A percentile compares a stretch with the other conserved stretches of the same genome.
phyloP scores from a whole-genome alignment of 2,888 invertebrate species.

The Pollenia amentaria region DNA sequence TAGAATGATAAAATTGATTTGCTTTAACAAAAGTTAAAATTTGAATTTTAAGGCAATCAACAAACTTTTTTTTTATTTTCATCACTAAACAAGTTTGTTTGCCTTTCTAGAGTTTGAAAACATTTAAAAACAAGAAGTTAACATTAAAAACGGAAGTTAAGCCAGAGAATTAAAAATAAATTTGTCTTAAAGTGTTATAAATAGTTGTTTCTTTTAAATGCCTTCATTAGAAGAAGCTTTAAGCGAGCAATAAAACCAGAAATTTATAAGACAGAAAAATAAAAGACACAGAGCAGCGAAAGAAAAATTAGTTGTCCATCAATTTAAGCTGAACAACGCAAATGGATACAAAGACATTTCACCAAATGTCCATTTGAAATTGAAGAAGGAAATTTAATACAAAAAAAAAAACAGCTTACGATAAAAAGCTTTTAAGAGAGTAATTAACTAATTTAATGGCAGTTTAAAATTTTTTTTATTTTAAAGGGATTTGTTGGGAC shows the following conservation, averaged over 20 bases:
- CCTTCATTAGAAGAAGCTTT: conserved; percentile 7
- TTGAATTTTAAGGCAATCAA: background rate
- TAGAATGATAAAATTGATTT: background rate
- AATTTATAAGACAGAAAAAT: conserved; percentile 5
- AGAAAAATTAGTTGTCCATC: conserved; percentile 59
- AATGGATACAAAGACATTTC: background rate
- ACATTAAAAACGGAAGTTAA: background rate
- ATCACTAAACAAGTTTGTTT: background rate
- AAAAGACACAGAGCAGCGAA: background rate
- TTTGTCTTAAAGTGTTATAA: conserved; percentile 32
- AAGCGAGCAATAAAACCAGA: background rate
- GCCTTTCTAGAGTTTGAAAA: conserved; percentile 16
- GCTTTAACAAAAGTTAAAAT: background rate
- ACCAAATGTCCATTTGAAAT: background rate
- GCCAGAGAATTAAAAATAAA: background rate
- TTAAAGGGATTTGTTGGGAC: conserved; percentile 14
- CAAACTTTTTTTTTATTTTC: conserved; percentile 9
- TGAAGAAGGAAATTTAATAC: background rate
- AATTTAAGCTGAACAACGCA: conserved; percentile 29
- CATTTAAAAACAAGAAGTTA: conserved; percentile 13
- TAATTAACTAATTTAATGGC: conserved; percentile 7
- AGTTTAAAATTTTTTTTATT: conserved; percentile 8
- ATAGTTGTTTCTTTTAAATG: background rate
- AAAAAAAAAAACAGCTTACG: background rate
- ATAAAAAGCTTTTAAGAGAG: conserved; percentile 7